Base-by-base conservation (phyloP, 2,113 vertebrate species). In the Atrichornis clamosus region DNA sequence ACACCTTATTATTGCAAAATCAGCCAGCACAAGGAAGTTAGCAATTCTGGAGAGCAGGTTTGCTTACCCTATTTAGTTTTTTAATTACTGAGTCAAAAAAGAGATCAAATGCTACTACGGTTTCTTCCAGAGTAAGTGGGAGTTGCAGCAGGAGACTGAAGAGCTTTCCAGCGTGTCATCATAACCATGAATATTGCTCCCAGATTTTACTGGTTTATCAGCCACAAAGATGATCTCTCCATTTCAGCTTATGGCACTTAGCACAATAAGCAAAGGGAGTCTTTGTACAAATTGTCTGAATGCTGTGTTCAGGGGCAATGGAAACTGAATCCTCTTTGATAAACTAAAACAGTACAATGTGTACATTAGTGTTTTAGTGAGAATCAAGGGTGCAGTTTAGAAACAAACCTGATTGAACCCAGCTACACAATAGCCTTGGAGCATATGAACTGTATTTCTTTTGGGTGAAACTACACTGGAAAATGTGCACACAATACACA, bases 401-500 rank as follows among this genome's bases (percentile, higher is more conserved):
- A 78, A 89, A 53, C 41, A 58, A 84, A 87, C 46, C 28, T 96
- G 76, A 60, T 49, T 91, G 63, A 78, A 63, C 21, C 49, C 42
- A 49, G 50, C 39, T 32, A 68, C 46, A n/a, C 24, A 87, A 70
- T 4, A 44, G 46, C 56, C 77, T 52, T 4, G 0, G 37, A 77
- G 77, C 35, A 58, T 24, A 70, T 26, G 15, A 93, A 20, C 14
- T 78, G 9, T 37, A 70, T 95, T 93, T 84, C 81, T 89, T 89
- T 62, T 30, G 87, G 73, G 73, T 95, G 87, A 87, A 87, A 89
- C 77, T 84, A 89, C 67, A 53, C 55, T 59, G 73, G 69, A 94
- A 84, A 35, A 41, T 84, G 46, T 44, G 55, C 28, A 46, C 16
- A 37, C 14, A 15, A 7, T 12, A 21, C n/a, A 69, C 35, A 91